Evolutionary conservation across 2,113 vertebrate species (phyloP).

Genomic region (Malurus alboscapulatus): DNA sequence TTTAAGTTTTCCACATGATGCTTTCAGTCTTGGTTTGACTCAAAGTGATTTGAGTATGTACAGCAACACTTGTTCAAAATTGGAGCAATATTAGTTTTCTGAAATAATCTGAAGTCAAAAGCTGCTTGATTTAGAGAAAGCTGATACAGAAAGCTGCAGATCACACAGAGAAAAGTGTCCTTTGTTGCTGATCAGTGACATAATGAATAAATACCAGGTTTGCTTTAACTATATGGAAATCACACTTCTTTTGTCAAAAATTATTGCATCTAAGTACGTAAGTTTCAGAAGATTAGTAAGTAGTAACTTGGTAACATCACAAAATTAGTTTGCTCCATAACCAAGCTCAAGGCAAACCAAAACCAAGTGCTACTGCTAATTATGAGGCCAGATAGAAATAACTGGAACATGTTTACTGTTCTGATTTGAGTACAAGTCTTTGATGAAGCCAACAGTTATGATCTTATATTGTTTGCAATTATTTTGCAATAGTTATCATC

Average conservation of each 20-base stretch:
- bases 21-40: not conserved
- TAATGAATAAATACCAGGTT: not conserved
- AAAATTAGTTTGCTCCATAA: not conserved
- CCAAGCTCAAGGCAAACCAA: not conserved
- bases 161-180: not conserved
- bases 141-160: not conserved
- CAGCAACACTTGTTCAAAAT: not conserved
- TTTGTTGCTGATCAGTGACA: not conserved
- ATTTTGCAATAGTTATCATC: not conserved
- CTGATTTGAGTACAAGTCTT: not conserved
- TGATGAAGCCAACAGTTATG: not conserved
- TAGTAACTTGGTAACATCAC: not conserved
- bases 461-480: not conserved
- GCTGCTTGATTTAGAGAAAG: not conserved
- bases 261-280: fast-evolving
- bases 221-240: not conserved
- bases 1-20: not conserved
- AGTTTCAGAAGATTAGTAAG: not conserved
- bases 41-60: not conserved
- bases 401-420: not conserved
- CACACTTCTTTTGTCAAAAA: not conserved
- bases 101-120: not conserved
- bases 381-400: not conserved
- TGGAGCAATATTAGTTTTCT: not conserved
- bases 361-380: not conserved